A percentile compares a stretch with the other conserved stretches of the same genome.
Conservation (phyloP, 1,140 invertebrate species). For the Propsilocerus akamusi region DNA sequence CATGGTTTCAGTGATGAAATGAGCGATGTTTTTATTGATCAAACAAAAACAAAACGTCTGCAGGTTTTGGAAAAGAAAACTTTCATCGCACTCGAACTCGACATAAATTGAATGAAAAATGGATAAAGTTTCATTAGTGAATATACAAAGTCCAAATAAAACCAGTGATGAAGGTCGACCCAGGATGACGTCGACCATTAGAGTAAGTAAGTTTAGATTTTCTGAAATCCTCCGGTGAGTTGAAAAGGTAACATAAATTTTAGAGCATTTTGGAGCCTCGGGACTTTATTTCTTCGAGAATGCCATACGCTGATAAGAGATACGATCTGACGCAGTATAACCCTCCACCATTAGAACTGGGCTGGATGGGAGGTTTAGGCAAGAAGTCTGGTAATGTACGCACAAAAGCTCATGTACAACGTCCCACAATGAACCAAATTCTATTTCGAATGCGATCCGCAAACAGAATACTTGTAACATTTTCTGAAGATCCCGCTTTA, state of each 20-base stretch:
- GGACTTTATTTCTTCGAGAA: neutral
- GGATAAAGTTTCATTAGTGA: neutral
- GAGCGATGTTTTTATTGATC: too few species aligned
- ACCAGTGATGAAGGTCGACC: neutral
- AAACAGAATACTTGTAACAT: constrained; percentile 3
- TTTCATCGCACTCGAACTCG: neutral
- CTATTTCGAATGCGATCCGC: neutral
- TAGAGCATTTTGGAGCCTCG: neutral
- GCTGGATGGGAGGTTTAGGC: neutral
- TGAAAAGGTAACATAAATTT: too few species aligned
- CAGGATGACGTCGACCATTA: neutral
- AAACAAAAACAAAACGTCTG: too few species aligned
- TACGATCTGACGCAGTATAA: neutral
- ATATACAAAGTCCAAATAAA: neutral
- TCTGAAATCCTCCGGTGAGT: too few species aligned
- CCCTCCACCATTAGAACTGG: constrained; percentile 4
- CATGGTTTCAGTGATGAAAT: too few species aligned
- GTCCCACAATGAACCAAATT: neutral
- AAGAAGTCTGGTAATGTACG: neutral
- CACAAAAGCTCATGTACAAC: neutral
- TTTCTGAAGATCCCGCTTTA: neutral
- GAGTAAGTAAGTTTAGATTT: neutral
- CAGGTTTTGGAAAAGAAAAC: neutral
- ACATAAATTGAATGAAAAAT: neutral
- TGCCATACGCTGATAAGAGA: neutral